phyloP scores from a whole-genome alignment of 2,797 vertebrate genomes.

The Bradypodion pumilum region DNA sequence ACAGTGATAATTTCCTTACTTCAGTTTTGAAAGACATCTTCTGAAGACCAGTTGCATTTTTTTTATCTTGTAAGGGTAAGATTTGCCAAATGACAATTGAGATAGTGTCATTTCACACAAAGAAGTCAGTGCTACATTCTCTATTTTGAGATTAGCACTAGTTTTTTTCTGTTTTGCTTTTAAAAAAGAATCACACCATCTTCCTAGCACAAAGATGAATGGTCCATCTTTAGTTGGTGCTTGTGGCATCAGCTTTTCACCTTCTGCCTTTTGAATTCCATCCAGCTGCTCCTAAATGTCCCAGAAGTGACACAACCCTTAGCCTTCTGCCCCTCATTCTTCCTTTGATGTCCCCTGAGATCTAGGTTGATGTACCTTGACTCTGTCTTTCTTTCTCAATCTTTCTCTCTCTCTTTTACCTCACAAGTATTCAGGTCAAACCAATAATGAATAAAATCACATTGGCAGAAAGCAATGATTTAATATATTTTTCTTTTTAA shows the following conservation, averaged over 20 bases:
- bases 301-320: neutral
- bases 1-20: neutral
- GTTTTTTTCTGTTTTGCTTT: no score
- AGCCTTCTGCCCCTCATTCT: neutral
- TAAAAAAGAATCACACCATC: neutral
- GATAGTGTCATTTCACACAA: neutral
- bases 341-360: neutral
- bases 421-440: neutral
- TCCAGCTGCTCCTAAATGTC: neutral
- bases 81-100: neutral
- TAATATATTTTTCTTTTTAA: neutral
- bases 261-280: neutral
- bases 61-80: neutral
- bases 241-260: neutral
- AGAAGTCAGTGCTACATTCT: neutral
- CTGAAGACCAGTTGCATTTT: neutral
- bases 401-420: neutral
- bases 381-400: neutral
- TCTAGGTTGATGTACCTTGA: neutral
- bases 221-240: neutral
- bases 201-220: neutral
- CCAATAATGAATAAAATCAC: neutral
- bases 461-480: neutral
- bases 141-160: neutral
- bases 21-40: neutral